Conservation (phyloP, 2,888 invertebrate genomes). For the Ornithoptera alexandrae region DNA sequence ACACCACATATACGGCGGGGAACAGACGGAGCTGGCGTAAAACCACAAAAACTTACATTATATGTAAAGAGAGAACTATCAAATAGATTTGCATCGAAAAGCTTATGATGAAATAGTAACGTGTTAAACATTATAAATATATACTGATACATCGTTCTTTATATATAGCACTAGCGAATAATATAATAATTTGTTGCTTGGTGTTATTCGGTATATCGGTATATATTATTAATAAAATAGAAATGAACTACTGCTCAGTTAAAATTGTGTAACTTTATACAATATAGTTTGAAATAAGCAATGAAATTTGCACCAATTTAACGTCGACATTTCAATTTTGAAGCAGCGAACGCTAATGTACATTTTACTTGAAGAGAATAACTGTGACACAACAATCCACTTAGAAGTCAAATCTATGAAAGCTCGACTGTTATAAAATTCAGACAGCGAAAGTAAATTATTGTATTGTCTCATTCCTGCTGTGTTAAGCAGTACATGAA, state of each 20-base stretch:
- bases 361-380: conserved; percentile 20
- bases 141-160: too few species aligned
- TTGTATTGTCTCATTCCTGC: conserved; percentile 7
- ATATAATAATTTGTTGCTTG: too few species aligned
- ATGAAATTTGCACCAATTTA: conserved; percentile 19
- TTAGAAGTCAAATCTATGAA: conserved; percentile 28
- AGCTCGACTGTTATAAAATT: conserved; percentile 21
- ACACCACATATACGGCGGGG: too few species aligned
- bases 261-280: not conserved
- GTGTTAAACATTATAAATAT: too few species aligned
- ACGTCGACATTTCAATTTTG: conserved; percentile 24
- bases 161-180: too few species aligned
- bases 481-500: not conserved
- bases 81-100: too few species aligned
- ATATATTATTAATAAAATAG: not conserved
- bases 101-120: too few species aligned
- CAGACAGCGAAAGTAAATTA: conserved; percentile 18
- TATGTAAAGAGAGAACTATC: too few species aligned
- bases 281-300: conserved; percentile 11
- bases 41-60: too few species aligned
- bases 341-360: conserved; percentile 17
- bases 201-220: too few species aligned
- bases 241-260: not conserved
- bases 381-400: conserved; percentile 25
- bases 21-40: too few species aligned